phyloP scores from a whole-genome alignment of 2,888 invertebrate genomes.

The Apotomis capreana region DNA sequence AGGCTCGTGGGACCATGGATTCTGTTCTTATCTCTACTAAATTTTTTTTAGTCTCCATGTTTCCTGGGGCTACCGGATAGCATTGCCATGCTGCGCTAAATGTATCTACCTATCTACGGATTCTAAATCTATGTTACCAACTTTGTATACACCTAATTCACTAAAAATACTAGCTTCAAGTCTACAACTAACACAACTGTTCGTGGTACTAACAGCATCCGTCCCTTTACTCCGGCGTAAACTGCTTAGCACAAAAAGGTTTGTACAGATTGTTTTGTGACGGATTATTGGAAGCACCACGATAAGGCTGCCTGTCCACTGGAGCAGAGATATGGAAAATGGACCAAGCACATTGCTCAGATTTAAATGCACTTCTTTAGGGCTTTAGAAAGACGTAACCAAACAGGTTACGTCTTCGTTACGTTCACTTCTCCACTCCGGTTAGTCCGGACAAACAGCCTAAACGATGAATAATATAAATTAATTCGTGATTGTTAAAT shows the following conservation, averaged over 20 bases:
- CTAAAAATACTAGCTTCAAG: not conserved
- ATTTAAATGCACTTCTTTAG: too few relatives aligned
- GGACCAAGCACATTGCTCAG: too few relatives aligned
- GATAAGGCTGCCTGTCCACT: not conserved
- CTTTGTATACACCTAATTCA: not conserved
- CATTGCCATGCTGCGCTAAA: slow-evolving; percentile 38
- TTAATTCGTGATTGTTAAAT: too few relatives aligned
- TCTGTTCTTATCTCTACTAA: too few relatives aligned
- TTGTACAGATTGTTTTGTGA: too few relatives aligned
- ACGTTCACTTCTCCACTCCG: too few relatives aligned
- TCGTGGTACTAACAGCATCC: not conserved
- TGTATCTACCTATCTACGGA: slow-evolving; percentile 9
- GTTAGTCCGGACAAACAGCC: too few relatives aligned
- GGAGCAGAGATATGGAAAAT: too few relatives aligned
- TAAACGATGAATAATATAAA: too few relatives aligned
- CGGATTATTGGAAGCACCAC: not conserved
- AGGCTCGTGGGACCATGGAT: not conserved
- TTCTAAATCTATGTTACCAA: not conserved
- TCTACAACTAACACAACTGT: not conserved
- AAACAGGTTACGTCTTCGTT: too few relatives aligned
- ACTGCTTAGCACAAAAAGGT: too few relatives aligned
- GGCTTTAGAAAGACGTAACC: too few relatives aligned
- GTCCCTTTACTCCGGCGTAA: not conserved
- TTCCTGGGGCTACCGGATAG: slow-evolving; percentile 8
- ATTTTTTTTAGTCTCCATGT: not conserved